phyloP scores from a whole-genome alignment of 2,797 vertebrate genomes.

The Sternarchorhynchus goeldii region DNA sequence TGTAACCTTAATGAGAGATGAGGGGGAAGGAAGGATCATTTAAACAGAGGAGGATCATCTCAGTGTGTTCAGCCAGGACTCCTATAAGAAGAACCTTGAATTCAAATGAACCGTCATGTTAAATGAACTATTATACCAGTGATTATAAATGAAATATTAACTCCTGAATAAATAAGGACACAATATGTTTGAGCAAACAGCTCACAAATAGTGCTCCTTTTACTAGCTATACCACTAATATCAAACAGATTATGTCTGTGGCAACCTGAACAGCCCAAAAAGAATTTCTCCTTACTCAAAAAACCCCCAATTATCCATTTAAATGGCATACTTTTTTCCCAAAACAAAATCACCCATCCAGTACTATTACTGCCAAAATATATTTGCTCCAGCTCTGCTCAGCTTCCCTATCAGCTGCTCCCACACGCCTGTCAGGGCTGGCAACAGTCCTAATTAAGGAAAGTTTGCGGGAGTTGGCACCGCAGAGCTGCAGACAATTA shows the following conservation, averaged over 20 bases:
- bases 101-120: too few species aligned
- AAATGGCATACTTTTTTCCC: background rate
- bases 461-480: conserved; percentile 56
- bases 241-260: background rate
- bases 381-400: conserved; percentile 40
- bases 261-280: conserved; percentile 2
- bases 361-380: conserved; percentile 47
- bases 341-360: conserved; percentile 32
- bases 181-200: conserved; percentile 18
- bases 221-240: conserved; percentile 3
- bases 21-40: background rate
- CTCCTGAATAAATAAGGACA: conserved; percentile 11
- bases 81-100: too few species aligned
- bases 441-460: conserved; percentile 56
- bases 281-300: background rate
- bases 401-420: conserved; percentile 39
- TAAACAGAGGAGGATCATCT: too few species aligned
- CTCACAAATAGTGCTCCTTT: conserved; percentile 19
- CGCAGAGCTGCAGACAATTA: conserved; percentile 54
- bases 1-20: background rate
- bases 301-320: background rate
- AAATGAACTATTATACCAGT: too few species aligned
- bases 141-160: conserved; percentile 30
- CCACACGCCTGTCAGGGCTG: conserved; percentile 46
- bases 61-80: too few species aligned